Evolutionary conservation across 2,113 vertebrate genomes (phyloP), one percentile per base, ranked within the genome.

Genomic region (Lethenteron camtschaticum): DNA sequence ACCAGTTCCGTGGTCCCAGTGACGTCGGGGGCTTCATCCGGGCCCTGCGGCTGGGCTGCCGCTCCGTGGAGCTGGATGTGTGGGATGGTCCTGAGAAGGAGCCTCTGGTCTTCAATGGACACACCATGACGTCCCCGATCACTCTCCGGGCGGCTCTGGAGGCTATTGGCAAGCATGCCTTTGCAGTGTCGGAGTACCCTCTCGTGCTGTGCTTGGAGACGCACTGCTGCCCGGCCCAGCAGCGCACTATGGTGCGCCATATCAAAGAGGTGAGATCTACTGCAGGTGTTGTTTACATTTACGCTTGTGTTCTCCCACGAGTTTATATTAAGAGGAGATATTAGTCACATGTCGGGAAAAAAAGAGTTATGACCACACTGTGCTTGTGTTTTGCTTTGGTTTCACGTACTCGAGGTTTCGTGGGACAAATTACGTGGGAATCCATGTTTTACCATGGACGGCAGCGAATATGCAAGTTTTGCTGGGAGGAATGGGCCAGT

Each of bases 51-150:
- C 81, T 85, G 71, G 87, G 87, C 59, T 96, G 88, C 73, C 83
- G 94, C 2, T 94, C 91, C 71, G 79, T 99, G 73, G 92, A 99
- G 72, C 83, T 99, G 3, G 89, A 91, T 0, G 86, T 96, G 60
- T 91, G 85, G 2, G 89, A 99, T 0, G 91, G 94, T 0, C 41
- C 41, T 41, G 87, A 92, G 58, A 86, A 85, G 0, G 90, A 99
- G 56, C 94, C 91, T 12, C 74, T 96, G 16, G 81, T 99, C 9
- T 88, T 89, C 66, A 92, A 90, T 3, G 81, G 88, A 74, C 83
- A 85, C 70, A 86, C 84, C 58, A 79, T 83, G 74, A 82, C 83
- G 9, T 71, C 83, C 0, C 82, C 85, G 2, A 77, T 96, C 69
- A 83, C 85, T 70, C 82, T 95, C 69, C 81, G 79, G 57, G 87